Evolutionary conservation across 2,797 vertebrate genomes (phyloP).

Genomic region (Chelon labrosus): DNA sequence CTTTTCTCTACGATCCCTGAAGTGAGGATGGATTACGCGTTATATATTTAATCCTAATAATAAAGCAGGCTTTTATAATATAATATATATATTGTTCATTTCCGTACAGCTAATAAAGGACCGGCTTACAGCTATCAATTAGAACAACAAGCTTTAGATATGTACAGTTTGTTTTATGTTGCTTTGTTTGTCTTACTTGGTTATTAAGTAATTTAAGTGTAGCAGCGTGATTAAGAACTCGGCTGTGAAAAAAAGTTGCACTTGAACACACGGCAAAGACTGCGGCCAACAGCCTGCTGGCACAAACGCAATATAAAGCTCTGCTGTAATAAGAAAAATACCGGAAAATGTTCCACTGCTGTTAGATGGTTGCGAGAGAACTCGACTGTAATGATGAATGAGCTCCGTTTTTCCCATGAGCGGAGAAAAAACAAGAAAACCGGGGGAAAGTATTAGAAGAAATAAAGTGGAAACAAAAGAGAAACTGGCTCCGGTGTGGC

Average conservation of each 20-base stretch:
- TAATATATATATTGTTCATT: neutral
- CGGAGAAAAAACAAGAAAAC: conserved; percentile 30
- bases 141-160: too few species aligned
- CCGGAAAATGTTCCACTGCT: conserved; percentile 1
- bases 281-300: too few species aligned
- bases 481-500: conserved; percentile 53
- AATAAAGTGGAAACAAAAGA: conserved; percentile 61
- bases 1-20: conserved; percentile 6
- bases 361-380: conserved; percentile 8
- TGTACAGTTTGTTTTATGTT: too few species aligned
- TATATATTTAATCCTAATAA: neutral
- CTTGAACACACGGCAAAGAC: too few species aligned
- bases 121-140: too few species aligned
- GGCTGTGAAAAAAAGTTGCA: too few species aligned
- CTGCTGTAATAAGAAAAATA: neutral
- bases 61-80: neutral
- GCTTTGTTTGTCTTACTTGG: too few species aligned
- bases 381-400: conserved; percentile 54
- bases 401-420: conserved; percentile 48
- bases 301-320: neutral
- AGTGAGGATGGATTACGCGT: neutral
- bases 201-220: too few species aligned
- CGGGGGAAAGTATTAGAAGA: conserved; percentile 42
- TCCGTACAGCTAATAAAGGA: neutral
- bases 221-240: too few species aligned